Evolutionary conservation across 2,797 vertebrate genomes (phyloP).

Genomic region (Loriculus beryllinus): DNA sequence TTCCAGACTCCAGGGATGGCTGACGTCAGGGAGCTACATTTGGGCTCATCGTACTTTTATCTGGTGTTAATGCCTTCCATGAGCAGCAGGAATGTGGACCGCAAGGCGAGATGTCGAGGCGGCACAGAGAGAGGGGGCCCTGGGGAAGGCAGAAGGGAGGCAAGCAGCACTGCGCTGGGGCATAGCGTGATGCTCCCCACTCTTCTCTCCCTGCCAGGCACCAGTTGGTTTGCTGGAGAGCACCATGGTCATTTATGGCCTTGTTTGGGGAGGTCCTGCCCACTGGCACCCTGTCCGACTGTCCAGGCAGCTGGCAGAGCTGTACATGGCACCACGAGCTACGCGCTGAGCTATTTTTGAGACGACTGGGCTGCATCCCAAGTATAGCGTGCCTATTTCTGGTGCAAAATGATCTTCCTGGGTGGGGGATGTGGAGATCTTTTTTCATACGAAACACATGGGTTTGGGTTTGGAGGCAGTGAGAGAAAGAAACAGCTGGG

Average conservation of each 20-base stretch:
- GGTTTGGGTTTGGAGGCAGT: slow-evolving; percentile 44
- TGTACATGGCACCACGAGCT: slow-evolving; percentile 45
- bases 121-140: neutral
- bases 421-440: slow-evolving; percentile 66
- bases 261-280: slow-evolving; percentile 3
- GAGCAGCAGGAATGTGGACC: slow-evolving; percentile 3
- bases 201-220: neutral
- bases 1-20: slow-evolving; percentile 25
- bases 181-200: neutral
- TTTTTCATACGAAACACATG: slow-evolving; percentile 53
- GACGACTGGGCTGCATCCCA: slow-evolving; percentile 69
- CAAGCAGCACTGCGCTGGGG: neutral
- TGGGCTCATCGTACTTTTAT: slow-evolving; percentile 27
- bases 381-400: slow-evolving; percentile 70
- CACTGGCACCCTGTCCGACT: slow-evolving; percentile 17
- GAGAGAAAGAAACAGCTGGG: slow-evolving; percentile 44
- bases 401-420: slow-evolving; percentile 67
- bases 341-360: slow-evolving; percentile 73
- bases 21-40: slow-evolving; percentile 63
- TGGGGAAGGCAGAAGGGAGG: neutral
- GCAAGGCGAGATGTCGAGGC: neutral
- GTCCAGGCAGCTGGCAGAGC: slow-evolving; percentile 51
- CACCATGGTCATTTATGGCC: slow-evolving; percentile 73
- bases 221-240: neutral
- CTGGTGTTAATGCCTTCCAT: slow-evolving; percentile 38